A percentile compares a stretch with the other conserved stretches of the same genome.
Evolutionary conservation across 2,888 invertebrate genomes (phyloP).

Genomic region (Therioaphis trifolii): DNA sequence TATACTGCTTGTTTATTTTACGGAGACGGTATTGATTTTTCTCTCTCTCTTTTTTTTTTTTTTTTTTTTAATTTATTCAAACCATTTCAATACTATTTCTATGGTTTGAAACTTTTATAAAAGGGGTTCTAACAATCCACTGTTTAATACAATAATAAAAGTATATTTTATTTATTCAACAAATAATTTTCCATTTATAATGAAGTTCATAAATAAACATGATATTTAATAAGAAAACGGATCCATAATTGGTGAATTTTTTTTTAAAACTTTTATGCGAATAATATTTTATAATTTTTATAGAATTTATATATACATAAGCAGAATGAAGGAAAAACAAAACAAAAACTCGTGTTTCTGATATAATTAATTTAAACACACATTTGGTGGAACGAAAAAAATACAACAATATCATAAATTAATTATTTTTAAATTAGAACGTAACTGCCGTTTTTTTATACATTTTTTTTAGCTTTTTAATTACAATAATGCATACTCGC

Average conservation of each 20-base stretch:
- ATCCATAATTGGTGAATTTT: constrained; percentile 37
- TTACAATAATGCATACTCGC: neutral
- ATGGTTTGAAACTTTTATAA: constrained; percentile 54
- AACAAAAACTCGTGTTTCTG: neutral
- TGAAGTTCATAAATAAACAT: constrained; percentile 52
- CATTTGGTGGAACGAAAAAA: neutral
- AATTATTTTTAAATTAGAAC: neutral
- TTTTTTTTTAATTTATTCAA: constrained; percentile 54
- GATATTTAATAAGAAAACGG: constrained; percentile 47
- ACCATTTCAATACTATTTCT: constrained; percentile 53
- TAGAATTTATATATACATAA: neutral
- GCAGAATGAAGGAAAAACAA: neutral
- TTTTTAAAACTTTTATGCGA: constrained; percentile 26
- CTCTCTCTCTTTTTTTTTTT: constrained; percentile 29
- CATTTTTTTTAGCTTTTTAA: neutral
- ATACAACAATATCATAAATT: neutral
- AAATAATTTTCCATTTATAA: constrained; percentile 57
- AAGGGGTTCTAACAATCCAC: constrained; percentile 46
- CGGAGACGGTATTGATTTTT: constrained; percentile 57
- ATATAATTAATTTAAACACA: constrained; percentile 24
- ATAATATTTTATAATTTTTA: constrained; percentile 26
- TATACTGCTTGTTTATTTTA: constrained; percentile 57
- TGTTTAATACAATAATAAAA: constrained; percentile 50
- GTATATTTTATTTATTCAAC: constrained; percentile 35
- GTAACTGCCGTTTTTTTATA: neutral